Base-by-base conservation (phyloP, 2,113 vertebrate species). In the Epinephelus lanceolatus region DNA sequence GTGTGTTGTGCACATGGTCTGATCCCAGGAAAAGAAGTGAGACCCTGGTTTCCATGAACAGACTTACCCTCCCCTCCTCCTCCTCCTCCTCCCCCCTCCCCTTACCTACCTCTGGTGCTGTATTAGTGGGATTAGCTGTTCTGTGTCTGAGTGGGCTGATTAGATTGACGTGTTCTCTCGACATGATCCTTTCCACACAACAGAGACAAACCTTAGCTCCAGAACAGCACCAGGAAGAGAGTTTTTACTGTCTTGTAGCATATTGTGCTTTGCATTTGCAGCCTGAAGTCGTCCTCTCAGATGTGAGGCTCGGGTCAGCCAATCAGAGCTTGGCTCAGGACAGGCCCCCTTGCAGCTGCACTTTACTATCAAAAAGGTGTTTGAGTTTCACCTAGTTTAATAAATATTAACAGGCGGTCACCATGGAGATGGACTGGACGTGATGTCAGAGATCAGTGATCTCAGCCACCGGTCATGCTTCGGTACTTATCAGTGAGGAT, bases 91-190 rank as follows among this genome's bases (percentile, higher is more conserved):
- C 30, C 30, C 30, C 33, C 21, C 2, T 15, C 14, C 14, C 14
- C 13, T 30, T 19, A 45, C 73, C 75, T 25, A 60, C 78, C 69
- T 65, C 76, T 71, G 74, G 40, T 72, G 83, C 45, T 80, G 89
- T 67, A 85, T 89, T 80, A 88, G 91, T 25, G 55, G 91, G 91
- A 93, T 92, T 92, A 93, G 76, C 87, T 89, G 92, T 90, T 87
- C 92, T 92, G 77, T 72, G 85, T 90, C 77, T 84, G 81, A 89
- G 86, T 86, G 87, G 84, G 72, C 70, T 87, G 87, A 91, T 85
- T 79, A 87, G 91, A 90, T 89, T 83, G 88, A 79, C 62, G 40
- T 77, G 71, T 84, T 88, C 85, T 71, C 84, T 79, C 67, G 47
- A 62, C 82, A 69, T 67, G 90, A 87, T 73, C 71, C 77, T 66